Percentiles rank a stretch among this genome's conserved stretches.
Evolutionary conservation across 2,888 invertebrate genomes (phyloP).

Genomic region (Phrixothrix hirtus): DNA sequence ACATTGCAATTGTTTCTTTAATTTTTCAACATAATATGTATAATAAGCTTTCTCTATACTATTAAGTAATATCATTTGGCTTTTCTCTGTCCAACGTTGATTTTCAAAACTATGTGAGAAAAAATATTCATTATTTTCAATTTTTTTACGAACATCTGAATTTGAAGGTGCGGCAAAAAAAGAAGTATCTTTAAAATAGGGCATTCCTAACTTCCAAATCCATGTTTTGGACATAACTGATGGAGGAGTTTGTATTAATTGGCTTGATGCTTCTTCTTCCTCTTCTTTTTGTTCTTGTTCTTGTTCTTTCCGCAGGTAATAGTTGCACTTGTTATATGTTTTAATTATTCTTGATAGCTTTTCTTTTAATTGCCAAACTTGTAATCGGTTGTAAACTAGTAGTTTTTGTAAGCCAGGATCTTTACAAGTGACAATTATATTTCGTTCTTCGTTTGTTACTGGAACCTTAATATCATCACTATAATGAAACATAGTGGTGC

Average conservation of each 20-base stretch:
- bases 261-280: no score
- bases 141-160: slow-evolving; percentile 57
- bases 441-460: neutral
- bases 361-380: neutral
- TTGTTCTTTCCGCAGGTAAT: neutral
- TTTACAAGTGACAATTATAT: neutral
- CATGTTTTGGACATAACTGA: slow-evolving; percentile 8
- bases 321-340: neutral
- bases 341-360: neutral
- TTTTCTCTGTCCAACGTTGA: slow-evolving; percentile 60
- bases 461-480: no score
- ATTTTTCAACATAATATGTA: slow-evolving; percentile 47
- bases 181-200: slow-evolving; percentile 69
- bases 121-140: slow-evolving; percentile 45
- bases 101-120: slow-evolving; percentile 35
- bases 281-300: neutral
- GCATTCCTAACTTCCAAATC: slow-evolving; percentile 54
- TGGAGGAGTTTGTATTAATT: no score
- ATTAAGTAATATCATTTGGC: slow-evolving; percentile 60
- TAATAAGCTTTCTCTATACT: slow-evolving; percentile 48
- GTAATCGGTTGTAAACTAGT: neutral
- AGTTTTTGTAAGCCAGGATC: neutral
- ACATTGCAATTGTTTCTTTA: slow-evolving; percentile 19
- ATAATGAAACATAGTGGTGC: no score
- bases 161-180: slow-evolving; percentile 63